These are phyloP conservation scores for Drosophila seclusa DNA, from an alignment of 2,888 invertebrate species.

Conservation along the genomic window DNA sequence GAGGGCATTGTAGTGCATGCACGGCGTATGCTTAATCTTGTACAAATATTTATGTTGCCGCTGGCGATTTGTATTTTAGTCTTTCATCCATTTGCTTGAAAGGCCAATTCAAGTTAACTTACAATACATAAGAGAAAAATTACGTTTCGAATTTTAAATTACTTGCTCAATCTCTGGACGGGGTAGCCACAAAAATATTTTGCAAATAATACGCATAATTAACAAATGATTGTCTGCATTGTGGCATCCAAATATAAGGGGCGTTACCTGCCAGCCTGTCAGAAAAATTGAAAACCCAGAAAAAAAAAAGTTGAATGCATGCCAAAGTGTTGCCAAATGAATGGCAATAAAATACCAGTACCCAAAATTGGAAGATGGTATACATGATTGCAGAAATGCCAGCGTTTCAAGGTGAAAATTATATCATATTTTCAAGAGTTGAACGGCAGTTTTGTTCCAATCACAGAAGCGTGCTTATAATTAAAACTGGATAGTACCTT, in stretches of 20 bases:
- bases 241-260: slow-evolving; percentile 38
- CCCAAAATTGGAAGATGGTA: neutral
- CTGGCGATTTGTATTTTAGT: slow-evolving; percentile 40
- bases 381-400: neutral
- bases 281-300: slow-evolving; percentile 26
- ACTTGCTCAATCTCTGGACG: slow-evolving; percentile 50
- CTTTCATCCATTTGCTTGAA: slow-evolving; percentile 42
- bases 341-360: slow-evolving; percentile 26
- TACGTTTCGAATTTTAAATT: slow-evolving; percentile 48
- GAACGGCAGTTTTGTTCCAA: neutral
- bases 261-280: slow-evolving; percentile 31
- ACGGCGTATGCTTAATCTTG: slow-evolving; percentile 48
- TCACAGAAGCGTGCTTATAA: neutral
- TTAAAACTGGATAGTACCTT: neutral
- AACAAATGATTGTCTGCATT: slow-evolving; percentile 57
- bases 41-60: slow-evolving; percentile 37
- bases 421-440: neutral
- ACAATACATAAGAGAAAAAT: neutral
- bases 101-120: slow-evolving; percentile 36
- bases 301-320: slow-evolving; percentile 20
- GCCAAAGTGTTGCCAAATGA: slow-evolving; percentile 26
- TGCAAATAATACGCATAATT: slow-evolving; percentile 71
- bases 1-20: slow-evolving; percentile 24
- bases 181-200: slow-evolving; percentile 30
- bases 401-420: neutral